Conservation (phyloP, 1,140 invertebrate species). For the Sogatella furcifera region DNA sequence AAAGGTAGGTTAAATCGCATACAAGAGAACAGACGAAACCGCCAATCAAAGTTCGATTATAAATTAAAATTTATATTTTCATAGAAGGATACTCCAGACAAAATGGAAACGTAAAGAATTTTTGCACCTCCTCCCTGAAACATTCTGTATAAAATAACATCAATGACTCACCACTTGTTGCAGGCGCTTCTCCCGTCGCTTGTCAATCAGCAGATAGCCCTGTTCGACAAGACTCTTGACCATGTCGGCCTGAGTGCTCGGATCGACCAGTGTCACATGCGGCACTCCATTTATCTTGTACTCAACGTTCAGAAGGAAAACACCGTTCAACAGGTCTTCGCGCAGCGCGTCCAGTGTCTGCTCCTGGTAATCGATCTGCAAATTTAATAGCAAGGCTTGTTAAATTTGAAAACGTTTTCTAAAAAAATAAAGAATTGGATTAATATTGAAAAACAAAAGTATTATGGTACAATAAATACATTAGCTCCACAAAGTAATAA, state of each 20-base stretch:
- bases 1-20: too few species aligned
- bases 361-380: constrained; percentile 60
- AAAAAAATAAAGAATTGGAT: too few species aligned
- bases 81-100: too few species aligned
- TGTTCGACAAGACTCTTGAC: constrained; percentile 74
- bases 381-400: constrained; percentile 4
- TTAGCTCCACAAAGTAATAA: too few species aligned
- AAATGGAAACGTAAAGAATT: too few species aligned
- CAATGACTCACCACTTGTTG: constrained; percentile 54
- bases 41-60: too few species aligned
- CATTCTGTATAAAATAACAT: background rate
- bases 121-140: too few species aligned
- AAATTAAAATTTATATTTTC: too few species aligned
- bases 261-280: constrained; percentile 59
- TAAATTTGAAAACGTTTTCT: background rate
- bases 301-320: constrained; percentile 64
- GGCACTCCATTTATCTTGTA: constrained; percentile 49
- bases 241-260: constrained; percentile 66
- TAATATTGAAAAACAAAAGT: too few species aligned
- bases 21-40: too few species aligned
- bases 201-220: constrained; percentile 74
- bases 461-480: too few species aligned
- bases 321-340: constrained; percentile 52
- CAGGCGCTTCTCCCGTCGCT: constrained; percentile 67
- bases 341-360: constrained; percentile 61